Evolutionary conservation across 1,140 invertebrate genomes (phyloP).

Genomic region (Stenopsyche tienmushanensis): DNA sequence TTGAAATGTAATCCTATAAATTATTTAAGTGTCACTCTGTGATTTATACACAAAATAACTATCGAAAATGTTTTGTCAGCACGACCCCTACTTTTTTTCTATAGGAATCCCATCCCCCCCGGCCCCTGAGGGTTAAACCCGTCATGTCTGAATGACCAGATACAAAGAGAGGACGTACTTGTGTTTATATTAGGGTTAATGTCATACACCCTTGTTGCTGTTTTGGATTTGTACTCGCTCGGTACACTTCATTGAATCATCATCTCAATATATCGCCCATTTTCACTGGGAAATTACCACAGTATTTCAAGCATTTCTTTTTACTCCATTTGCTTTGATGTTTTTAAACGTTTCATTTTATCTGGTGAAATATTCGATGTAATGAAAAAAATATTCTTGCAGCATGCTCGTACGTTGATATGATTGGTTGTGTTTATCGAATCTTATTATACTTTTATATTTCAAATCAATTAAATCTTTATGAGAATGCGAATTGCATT

Average conservation of each 20-base stretch:
- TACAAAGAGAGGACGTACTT: slow-evolving; percentile 18
- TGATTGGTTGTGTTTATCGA: too few relatives aligned
- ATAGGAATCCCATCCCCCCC: slow-evolving; percentile 9
- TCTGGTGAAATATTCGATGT: too few relatives aligned
- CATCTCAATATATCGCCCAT: background rate
- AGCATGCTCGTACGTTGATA: too few relatives aligned
- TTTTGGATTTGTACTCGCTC: background rate
- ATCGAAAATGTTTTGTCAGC: slow-evolving; percentile 32
- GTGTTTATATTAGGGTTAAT: slow-evolving; percentile 31
- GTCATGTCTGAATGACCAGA: slow-evolving; percentile 29
- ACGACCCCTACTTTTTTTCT: slow-evolving; percentile 9
- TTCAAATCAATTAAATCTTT: too few relatives aligned
- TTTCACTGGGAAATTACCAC: background rate
- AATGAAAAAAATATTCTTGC: too few relatives aligned
- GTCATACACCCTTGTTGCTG: slow-evolving; percentile 12
- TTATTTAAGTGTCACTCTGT: slow-evolving; percentile 22
- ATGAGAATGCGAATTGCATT: too few relatives aligned
- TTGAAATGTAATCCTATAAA: slow-evolving; percentile 19
- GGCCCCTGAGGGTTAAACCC: slow-evolving; percentile 19
- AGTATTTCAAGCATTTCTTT: too few relatives aligned
- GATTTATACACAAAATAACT: slow-evolving; percentile 27
- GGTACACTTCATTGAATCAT: slow-evolving; percentile 14
- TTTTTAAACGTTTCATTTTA: too few relatives aligned
- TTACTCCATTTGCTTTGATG: too few relatives aligned
- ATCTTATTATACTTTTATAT: too few relatives aligned